phyloP scores from a whole-genome alignment of 2,113 vertebrate species.

The Charina bottae region DNA sequence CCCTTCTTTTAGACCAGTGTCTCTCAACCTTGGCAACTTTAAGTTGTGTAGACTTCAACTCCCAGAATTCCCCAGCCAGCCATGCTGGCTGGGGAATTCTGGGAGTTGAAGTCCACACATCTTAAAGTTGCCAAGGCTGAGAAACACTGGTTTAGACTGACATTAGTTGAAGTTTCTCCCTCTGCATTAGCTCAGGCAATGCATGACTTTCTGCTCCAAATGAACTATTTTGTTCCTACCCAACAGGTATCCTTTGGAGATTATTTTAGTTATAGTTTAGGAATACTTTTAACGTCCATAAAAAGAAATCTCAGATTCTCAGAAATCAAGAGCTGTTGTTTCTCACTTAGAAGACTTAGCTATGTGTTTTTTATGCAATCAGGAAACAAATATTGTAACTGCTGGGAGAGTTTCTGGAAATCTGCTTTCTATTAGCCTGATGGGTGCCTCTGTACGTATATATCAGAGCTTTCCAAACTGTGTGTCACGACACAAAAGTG shows the following conservation, averaged over 20 bases:
- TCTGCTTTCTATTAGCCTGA: neutral
- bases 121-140: too few relatives aligned
- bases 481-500: too few relatives aligned
- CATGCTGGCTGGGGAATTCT: too few relatives aligned
- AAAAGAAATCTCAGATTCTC: neutral
- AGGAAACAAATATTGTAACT: neutral
- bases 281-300: neutral
- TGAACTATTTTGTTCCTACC: neutral
- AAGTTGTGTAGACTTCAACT: too few relatives aligned
- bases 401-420: neutral
- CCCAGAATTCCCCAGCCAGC: too few relatives aligned
- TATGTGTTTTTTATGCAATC: neutral
- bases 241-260: neutral
- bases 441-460: neutral
- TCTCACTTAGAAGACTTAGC: neutral
- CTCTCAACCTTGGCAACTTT: too few relatives aligned
- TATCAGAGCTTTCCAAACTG: too few relatives aligned
- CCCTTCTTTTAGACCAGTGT: neutral
- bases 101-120: too few relatives aligned
- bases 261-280: neutral
- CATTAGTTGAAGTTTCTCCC: neutral
- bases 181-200: neutral
- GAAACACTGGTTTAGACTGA: too few relatives aligned
- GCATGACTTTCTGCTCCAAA: neutral
- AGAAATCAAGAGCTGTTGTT: too few relatives aligned